Conservation (phyloP, 2,888 invertebrate species). For the Rutpela maculata region DNA sequence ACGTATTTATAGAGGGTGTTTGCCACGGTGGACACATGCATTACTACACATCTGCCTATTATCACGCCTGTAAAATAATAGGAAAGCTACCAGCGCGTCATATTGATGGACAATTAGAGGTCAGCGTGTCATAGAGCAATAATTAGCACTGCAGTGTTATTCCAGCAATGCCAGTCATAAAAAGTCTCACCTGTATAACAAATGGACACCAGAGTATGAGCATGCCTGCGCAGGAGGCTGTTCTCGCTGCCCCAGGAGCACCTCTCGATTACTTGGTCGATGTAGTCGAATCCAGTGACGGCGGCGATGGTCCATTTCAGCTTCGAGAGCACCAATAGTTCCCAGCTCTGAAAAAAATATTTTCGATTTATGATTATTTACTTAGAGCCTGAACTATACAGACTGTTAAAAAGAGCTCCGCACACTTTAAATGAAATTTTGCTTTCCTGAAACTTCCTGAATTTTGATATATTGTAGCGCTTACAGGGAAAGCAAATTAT, state of each 20-base stretch:
- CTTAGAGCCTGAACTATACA: no score
- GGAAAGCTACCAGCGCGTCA: constrained; percentile 12
- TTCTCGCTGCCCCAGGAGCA: constrained; percentile 79
- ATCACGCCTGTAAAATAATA: constrained; percentile 24
- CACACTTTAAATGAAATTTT: no score
- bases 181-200: constrained; percentile 84
- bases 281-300: constrained; percentile 88
- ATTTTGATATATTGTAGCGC: no score
- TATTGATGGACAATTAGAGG: constrained; percentile 21
- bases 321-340: constrained; percentile 84
- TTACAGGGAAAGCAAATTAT: no score
- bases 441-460: no score
- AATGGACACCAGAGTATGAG: constrained; percentile 85
- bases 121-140: constrained; percentile 20
- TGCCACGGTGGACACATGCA: constrained; percentile 44
- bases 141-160: neutral
- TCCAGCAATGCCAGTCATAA: neutral
- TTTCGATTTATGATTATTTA: neutral
- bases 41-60: constrained; percentile 49
- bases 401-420: no score
- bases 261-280: constrained; percentile 86
- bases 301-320: constrained; percentile 88
- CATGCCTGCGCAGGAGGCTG: constrained; percentile 81
- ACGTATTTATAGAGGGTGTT: constrained; percentile 40
- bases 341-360: constrained; percentile 83